Conservation (phyloP, 2,888 invertebrate species). For the Lagria hirta region DNA sequence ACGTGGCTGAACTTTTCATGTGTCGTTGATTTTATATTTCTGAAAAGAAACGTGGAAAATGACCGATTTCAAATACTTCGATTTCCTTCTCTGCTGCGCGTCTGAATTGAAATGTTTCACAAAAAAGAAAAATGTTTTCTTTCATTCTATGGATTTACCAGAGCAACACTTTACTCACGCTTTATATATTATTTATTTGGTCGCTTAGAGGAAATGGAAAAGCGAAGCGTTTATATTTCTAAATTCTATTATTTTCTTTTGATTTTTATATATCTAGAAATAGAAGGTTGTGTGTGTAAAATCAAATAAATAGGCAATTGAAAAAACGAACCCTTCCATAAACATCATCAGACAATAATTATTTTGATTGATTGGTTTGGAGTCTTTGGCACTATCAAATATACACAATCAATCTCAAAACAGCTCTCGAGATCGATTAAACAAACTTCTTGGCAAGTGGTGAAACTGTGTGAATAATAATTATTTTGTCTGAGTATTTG, state of each 20-base stretch:
- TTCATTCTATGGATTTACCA: conserved; percentile 26
- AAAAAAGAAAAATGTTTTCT: conserved; percentile 24
- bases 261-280: too few relatives aligned
- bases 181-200: conserved; percentile 25
- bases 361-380: too few relatives aligned
- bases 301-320: too few relatives aligned
- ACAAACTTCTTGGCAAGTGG: too few relatives aligned
- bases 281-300: too few relatives aligned
- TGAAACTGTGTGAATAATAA: too few relatives aligned
- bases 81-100: conserved; percentile 10
- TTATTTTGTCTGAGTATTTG: too few relatives aligned
- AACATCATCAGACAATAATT: too few relatives aligned
- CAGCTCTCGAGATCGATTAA: too few relatives aligned
- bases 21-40: background rate
- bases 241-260: conserved; percentile 21
- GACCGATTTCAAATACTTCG: conserved; percentile 14
- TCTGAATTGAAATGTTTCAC: conserved; percentile 16
- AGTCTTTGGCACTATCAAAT: too few relatives aligned
- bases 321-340: too few relatives aligned
- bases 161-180: conserved; percentile 23
- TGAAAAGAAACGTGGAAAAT: conserved; percentile 4
- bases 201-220: conserved; percentile 23
- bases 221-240: conserved; percentile 20
- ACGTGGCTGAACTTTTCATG: conserved; percentile 13
- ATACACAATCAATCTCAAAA: too few relatives aligned